Base-by-base conservation (phyloP, 2,888 invertebrate species). In the Amitus sp. region DNA sequence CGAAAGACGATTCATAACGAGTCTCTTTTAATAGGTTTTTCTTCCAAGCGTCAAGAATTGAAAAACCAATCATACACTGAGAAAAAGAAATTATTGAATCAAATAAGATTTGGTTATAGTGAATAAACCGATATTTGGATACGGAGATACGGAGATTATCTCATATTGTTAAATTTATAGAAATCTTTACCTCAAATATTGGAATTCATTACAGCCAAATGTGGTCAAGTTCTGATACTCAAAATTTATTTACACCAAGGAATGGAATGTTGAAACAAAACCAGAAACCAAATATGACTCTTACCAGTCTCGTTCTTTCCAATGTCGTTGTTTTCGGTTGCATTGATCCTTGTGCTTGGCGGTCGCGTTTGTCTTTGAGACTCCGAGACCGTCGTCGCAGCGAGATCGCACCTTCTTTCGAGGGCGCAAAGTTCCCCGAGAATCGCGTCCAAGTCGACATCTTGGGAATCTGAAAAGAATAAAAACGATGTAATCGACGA, bases 391-490 rank as follows among this genome's bases (percentile, higher is more conserved):
- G 79, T 78, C 42, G 80, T 77, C 7, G 79, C 71, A 9, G 80
- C 79, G 66, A 82, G 78, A 55, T 81, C 85, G 74, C 86, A 86
- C 63, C 86, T 84, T 71, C 87, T 87, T 83, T 96, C 98, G 70
- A 98, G 87, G 48, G 96, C 95, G 82, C 95, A 95, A 50, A 98
- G 87, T 82, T 98, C 98, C 33, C 96, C 96, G 60, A 98, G 87
- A 73, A 98, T 96, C 55, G 96, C 96, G 83, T 98, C 98, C 81
- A 98, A 86, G 84, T 98, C 98, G 47, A 96, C 94, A 83, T 98
- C 97, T 80, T 95, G 95, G 17, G 95, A 94, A 83, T 97, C 97
- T 89, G 83, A 13, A 72, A 69, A 27, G 51, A 39, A 13, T 62
- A 57, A 23, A 28, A 42, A 39, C 9, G 15, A 15, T 9, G 13